These are phyloP conservation scores for Nixonia krombeini DNA, from an alignment of 1,140 invertebrate genomes.

Conservation along the genomic window DNA sequence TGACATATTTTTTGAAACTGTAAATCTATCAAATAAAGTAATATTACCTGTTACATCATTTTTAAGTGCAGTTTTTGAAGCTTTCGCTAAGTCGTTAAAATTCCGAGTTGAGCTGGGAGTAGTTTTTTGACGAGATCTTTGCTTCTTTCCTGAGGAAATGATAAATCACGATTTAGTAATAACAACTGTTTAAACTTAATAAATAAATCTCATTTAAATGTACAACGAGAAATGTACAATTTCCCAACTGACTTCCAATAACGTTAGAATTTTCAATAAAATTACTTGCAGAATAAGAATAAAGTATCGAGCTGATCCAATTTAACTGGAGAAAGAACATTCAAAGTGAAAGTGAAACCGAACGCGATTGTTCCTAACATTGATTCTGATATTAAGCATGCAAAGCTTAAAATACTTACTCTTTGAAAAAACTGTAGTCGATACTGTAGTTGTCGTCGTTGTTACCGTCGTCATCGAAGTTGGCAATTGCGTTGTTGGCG, in stretches of 20 bases:
- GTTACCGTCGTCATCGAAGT: conserved; percentile 37
- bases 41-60: conserved; percentile 34
- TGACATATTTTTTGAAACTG: too few species aligned
- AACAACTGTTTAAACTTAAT: background rate
- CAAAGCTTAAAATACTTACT: conserved; percentile 32
- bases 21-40: background rate
- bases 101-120: conserved; percentile 44
- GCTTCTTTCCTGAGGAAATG: conserved; percentile 52
- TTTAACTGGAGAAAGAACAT: too few species aligned
- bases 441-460: conserved; percentile 31
- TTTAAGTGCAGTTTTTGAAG: conserved; percentile 46
- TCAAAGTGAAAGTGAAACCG: background rate
- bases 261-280: too few species aligned
- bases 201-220: conserved; percentile 7
- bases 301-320: too few species aligned
- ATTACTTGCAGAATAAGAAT: too few species aligned
- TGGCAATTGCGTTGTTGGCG: conserved; percentile 49
- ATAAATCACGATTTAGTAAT: background rate
- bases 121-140: conserved; percentile 46
- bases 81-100: conserved; percentile 52
- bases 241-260: too few species aligned
- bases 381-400: background rate
- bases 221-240: background rate
- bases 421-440: conserved; percentile 33
- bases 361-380: too few species aligned